Evolutionary conservation across 1,140 invertebrate genomes (phyloP), one percentile per base, ranked within the genome.

Genomic region (Ctenoplectra terminalis): DNA sequence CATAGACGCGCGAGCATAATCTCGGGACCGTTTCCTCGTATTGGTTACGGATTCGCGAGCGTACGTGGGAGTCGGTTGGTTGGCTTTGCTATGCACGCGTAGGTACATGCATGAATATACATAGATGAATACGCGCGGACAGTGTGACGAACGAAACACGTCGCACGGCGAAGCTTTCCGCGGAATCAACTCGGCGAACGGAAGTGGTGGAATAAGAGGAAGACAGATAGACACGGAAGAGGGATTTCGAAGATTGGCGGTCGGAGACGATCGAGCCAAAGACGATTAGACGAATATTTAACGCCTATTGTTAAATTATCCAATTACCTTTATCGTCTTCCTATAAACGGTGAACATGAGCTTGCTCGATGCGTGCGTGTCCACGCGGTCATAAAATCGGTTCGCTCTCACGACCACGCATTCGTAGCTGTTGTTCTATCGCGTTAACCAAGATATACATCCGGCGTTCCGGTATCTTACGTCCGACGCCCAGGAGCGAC

Each of bases 221-320:
- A 40, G 31, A 61, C 48, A 56, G n/a, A n/a, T n/a, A n/a, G n/a
- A n/a, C n/a, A n/a, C n/a, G n/a, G n/a, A n/a, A n/a, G 29, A 43
- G 46, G n/a, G 17, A 31, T 17, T 7, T 31, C 8, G 43, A 72
- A 64, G 54, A 50, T 48, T 40, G 29, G 67, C 23, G 50, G 1
- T 74, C 66, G 20, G 37, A 58, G 64, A 71, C 50, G 58, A 79
- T 67, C 80, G 75, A 84, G 82, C 52, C 82, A 76, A 81, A 82
- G 64, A 72, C 85, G 82, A 88, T 88, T 52, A 87, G 74, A 76
- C 73, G 84, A 87, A 85, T 76, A 74, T 88, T 90, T 88, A 90
- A 91, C 88, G 84, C 83, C 83, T 83, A 77, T 77, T 84, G 86
- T 85, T 90, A 90, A 91, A 91, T 90, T 90, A 90, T 89, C 86